Conservation (phyloP, 1,140 invertebrate species). For the Zaprionus camerounensis region DNA sequence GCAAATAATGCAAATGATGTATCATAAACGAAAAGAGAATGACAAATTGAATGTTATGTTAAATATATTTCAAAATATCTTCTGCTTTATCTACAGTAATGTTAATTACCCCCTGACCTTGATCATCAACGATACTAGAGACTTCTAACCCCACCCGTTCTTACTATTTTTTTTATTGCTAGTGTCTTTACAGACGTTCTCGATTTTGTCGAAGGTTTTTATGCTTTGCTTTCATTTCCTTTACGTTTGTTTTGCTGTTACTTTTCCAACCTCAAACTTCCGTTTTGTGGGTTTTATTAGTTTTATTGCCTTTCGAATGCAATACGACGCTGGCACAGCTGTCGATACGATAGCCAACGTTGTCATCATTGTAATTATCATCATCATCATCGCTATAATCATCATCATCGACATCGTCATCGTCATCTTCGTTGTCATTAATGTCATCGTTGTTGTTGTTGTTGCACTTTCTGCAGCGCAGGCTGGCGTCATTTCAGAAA, state of each 20-base stretch:
- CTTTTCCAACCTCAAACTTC: constrained; percentile 53
- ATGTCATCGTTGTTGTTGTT: constrained; percentile 14
- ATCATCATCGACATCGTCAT: constrained; percentile 3
- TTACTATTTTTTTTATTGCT: not conserved
- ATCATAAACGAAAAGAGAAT: too few species aligned
- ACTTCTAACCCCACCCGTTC: not conserved
- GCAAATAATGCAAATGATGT: not conserved
- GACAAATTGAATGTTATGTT: too few species aligned
- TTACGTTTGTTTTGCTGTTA: not conserved
- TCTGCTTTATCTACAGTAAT: too few species aligned
- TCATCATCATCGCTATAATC: constrained; percentile 7
- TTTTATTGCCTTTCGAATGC: constrained; percentile 38
- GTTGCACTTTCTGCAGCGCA: constrained; percentile 14
- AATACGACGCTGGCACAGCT: constrained; percentile 15
- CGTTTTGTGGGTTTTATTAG: constrained; percentile 53
- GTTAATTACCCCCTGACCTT: not conserved
- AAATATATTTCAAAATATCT: too few species aligned
- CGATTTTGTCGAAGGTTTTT: not conserved
- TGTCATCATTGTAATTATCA: constrained; percentile 9
- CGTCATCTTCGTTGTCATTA: constrained; percentile 9
- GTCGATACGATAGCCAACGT: constrained; percentile 9
- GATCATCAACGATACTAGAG: not conserved
- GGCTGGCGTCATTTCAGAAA: constrained; percentile 64
- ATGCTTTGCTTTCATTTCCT: not conserved
- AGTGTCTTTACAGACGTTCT: not conserved